A percentile compares a stretch with the other conserved stretches of the same genome.
These are phyloP conservation scores for Acanthiza pusilla DNA, from an alignment of 2,797 vertebrate species.

Conservation along the genomic window DNA sequence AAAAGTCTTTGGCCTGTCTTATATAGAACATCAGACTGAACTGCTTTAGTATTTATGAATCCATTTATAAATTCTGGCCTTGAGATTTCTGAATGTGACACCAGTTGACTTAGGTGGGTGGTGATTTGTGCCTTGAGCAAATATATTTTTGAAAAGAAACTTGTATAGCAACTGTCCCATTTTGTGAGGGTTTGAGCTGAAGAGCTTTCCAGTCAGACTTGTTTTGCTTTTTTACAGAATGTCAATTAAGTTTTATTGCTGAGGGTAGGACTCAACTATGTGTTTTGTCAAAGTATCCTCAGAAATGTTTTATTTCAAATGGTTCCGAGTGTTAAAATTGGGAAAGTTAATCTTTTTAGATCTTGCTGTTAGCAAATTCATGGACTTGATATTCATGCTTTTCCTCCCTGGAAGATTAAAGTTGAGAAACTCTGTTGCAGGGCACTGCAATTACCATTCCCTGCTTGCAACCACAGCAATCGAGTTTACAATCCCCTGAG, in stretches of 20 bases:
- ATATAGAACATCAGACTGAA: background rate
- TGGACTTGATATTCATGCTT: constrained; percentile 39
- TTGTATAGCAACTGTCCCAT: background rate
- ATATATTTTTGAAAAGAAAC: constrained; percentile 6
- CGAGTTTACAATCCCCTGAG: constrained; percentile 34
- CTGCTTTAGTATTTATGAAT: constrained; percentile 41
- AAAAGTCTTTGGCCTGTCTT: constrained; percentile 1
- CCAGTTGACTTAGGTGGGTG: background rate
- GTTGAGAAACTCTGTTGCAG: constrained; percentile 38
- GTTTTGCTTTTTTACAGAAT: background rate
- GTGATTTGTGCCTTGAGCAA: constrained; percentile 47
- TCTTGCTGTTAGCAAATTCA: constrained; percentile 39
- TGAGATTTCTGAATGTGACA: constrained; percentile 35
- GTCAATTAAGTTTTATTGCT: constrained; percentile 17
- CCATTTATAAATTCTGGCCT: constrained; percentile 9
- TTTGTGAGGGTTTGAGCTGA: background rate
- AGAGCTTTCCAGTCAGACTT: background rate
- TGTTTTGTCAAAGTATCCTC: constrained; percentile 18
- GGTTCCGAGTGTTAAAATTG: constrained; percentile 5
- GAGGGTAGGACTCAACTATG: background rate
- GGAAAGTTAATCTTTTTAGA: constrained; percentile 26
- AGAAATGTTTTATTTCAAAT: constrained; percentile 23
- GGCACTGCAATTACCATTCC: constrained; percentile 44
- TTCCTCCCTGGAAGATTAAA: constrained; percentile 35
- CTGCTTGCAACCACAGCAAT: constrained; percentile 46